Conservation (phyloP, 2,797 vertebrate genomes). For the Danio albolineatus region DNA sequence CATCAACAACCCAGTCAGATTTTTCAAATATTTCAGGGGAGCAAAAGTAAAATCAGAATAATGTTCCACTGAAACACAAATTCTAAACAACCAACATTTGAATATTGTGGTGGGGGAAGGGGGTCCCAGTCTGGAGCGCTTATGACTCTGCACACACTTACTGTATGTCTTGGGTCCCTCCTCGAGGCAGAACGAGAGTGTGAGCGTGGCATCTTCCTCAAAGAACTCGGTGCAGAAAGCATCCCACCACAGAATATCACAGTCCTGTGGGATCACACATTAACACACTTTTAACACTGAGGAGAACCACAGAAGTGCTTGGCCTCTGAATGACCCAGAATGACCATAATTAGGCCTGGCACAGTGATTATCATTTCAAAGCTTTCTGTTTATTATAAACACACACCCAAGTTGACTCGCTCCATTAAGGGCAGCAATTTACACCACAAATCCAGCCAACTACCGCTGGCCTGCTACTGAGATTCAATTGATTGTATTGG, state of each 20-base stretch:
- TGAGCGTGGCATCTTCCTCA: conserved; percentile 98
- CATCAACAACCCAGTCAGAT: neutral
- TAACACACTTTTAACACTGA: conserved; percentile 39
- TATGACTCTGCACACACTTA: conserved; percentile 74
- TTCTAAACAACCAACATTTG: neutral
- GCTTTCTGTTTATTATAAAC: conserved; percentile 44
- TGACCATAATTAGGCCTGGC: conserved; percentile 40
- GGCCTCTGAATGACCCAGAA: conserved; percentile 38
- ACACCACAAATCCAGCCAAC: conserved; percentile 26
- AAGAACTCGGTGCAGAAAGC: conserved; percentile 99
- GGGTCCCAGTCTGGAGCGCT: too few relatives aligned
- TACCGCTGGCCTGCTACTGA: neutral
- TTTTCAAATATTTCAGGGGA: neutral
- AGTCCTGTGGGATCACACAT: conserved; percentile 82
- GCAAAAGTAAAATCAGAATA: neutral
- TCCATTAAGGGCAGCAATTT: conserved; percentile 48
- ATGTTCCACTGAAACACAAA: neutral
- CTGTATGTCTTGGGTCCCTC: conserved; percentile 99
- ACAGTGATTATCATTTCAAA: conserved; percentile 38
- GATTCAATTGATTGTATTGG: conserved; percentile 22
- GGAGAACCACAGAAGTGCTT: conserved; percentile 22
- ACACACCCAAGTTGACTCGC: conserved; percentile 32
- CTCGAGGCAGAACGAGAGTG: conserved; percentile 98
- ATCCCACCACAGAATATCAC: conserved; percentile 99
- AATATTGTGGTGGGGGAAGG: neutral